phyloP scores from a whole-genome alignment of 1,140 invertebrate genomes.

The Wiebesia pumilae region DNA sequence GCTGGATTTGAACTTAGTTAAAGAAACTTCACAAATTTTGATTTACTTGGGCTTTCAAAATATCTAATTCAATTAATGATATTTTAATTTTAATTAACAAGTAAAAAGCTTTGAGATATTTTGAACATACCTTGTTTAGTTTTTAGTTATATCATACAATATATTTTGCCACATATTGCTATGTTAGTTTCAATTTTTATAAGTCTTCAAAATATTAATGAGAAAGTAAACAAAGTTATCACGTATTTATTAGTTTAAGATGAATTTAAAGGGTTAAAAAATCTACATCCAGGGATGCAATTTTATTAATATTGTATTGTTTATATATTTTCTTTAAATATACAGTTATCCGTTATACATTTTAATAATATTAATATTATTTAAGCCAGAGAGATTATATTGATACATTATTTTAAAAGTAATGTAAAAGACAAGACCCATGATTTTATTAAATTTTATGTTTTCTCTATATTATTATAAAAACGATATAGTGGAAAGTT shows the following conservation, averaged over 20 bases:
- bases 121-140: background rate
- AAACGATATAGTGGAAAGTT: background rate
- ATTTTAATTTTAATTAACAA: slow-evolving; percentile 34
- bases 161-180: slow-evolving; percentile 23
- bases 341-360: background rate
- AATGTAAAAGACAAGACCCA: background rate
- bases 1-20: slow-evolving; percentile 97
- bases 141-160: slow-evolving; percentile 21
- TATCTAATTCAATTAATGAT: slow-evolving; percentile 28
- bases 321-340: background rate
- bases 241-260: slow-evolving; percentile 1
- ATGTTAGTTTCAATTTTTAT: slow-evolving; percentile 17
- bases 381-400: background rate
- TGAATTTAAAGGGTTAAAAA: background rate
- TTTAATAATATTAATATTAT: slow-evolving; percentile 11
- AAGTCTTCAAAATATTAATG: background rate
- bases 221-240: background rate
- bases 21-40: slow-evolving; percentile 53
- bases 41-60: slow-evolving; percentile 28
- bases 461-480: slow-evolving; percentile 2
- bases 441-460: background rate
- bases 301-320: background rate
- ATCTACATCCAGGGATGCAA: background rate
- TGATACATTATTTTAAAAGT: background rate
- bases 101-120: background rate